These are phyloP conservation scores for Tringa solitaria DNA, from an alignment of 2,113 vertebrate genomes.

Conservation along the genomic window DNA sequence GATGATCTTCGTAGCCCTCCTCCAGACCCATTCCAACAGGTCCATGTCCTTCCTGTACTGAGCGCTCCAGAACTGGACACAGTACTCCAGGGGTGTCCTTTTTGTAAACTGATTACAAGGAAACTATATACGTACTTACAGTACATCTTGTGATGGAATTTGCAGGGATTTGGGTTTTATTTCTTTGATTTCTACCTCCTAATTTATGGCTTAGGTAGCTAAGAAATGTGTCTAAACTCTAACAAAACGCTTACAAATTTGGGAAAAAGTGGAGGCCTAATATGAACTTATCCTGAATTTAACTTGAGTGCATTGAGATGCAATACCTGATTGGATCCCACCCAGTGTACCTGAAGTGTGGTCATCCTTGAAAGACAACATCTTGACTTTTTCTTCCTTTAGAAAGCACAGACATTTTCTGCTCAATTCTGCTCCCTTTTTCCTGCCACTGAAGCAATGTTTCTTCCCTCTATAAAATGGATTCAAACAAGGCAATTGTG, in stretches of 20 bases:
- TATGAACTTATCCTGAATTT: neutral
- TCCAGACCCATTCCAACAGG: neutral
- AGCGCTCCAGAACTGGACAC: neutral
- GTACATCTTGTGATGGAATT: neutral
- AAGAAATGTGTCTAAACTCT: neutral
- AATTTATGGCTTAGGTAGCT: neutral
- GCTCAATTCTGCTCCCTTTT: conserved; percentile 3
- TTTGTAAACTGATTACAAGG: neutral
- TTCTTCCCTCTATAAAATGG: neutral
- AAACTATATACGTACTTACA: neutral
- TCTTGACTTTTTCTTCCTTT: neutral
- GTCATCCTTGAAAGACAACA: neutral
- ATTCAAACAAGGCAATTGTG: conserved; percentile 12
- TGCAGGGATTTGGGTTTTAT: neutral
- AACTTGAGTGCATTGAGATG: neutral
- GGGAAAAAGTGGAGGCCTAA: neutral
- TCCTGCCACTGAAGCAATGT: neutral
- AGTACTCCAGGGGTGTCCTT: neutral
- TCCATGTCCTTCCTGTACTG: neutral
- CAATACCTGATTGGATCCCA: neutral
- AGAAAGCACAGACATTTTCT: neutral
- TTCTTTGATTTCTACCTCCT: neutral
- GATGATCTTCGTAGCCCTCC: neutral
- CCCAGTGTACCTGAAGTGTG: neutral
- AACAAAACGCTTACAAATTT: neutral